These are phyloP conservation scores for Tragelaphus imberbis DNA, from an alignment of 2,113 vertebrate genomes.

Conservation along the genomic window DNA sequence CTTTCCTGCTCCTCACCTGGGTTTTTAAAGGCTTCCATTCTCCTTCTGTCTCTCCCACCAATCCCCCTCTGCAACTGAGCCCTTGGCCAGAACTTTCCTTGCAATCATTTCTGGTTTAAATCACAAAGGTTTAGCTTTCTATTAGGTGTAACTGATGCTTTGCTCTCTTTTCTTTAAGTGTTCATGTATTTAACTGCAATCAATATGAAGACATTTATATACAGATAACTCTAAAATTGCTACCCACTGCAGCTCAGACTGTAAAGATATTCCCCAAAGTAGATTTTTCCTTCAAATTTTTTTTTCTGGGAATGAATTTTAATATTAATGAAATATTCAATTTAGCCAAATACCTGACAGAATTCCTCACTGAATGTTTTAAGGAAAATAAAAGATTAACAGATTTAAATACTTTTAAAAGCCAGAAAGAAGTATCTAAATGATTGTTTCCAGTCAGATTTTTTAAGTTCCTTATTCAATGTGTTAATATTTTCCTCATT, in stretches of 20 bases:
- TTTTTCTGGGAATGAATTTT: neutral
- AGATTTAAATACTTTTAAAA: slow-evolving; percentile 1
- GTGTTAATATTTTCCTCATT: neutral
- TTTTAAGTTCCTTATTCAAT: neutral
- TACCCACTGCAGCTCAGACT: neutral
- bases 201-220: neutral
- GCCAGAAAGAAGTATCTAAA: neutral
- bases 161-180: neutral
- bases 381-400: neutral
- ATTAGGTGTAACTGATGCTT: rapidly evolving
- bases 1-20: neutral
- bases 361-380: neutral
- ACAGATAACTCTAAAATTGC: neutral
- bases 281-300: neutral
- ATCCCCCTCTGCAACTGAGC: rapidly evolving
- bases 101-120: neutral
- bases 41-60: neutral
- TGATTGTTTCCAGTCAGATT: neutral
- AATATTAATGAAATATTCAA: neutral
- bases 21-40: neutral
- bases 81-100: neutral
- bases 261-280: neutral
- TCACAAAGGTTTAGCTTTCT: neutral
- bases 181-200: neutral
- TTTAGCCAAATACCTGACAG: neutral